Evolutionary conservation across 2,113 vertebrate species (phyloP).

Genomic region (Thinocorus orbignyianus): DNA sequence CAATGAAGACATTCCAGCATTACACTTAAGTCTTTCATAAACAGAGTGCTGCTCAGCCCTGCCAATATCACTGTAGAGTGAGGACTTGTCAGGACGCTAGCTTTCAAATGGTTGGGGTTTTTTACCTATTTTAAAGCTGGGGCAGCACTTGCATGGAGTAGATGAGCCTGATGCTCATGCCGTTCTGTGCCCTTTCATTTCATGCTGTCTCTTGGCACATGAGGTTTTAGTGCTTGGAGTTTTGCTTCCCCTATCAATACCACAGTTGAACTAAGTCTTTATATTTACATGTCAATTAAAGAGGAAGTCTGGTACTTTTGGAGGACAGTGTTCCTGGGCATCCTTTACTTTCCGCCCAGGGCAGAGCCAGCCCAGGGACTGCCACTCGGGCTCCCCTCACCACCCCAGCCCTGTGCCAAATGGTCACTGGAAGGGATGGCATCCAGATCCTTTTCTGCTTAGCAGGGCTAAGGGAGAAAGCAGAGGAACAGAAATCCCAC

Average conservation of each 20-base stretch:
- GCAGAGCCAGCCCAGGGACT: background rate
- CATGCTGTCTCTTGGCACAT: background rate
- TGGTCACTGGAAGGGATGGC: accelerated
- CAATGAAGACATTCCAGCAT: background rate
- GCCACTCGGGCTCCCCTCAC: background rate
- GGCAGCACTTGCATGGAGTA: background rate
- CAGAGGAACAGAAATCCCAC: background rate
- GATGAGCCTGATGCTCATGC: accelerated
- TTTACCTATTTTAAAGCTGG: background rate
- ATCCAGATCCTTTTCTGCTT: background rate
- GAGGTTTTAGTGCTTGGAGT: background rate
- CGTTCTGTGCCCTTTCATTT: background rate
- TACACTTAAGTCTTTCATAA: background rate
- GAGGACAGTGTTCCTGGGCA: background rate
- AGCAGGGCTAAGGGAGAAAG: background rate
- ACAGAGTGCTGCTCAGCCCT: background rate
- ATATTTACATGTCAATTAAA: background rate
- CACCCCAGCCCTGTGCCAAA: background rate
- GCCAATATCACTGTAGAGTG: background rate
- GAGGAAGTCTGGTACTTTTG: background rate
- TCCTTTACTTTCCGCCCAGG: background rate
- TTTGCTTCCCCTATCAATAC: background rate
- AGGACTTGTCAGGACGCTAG: background rate
- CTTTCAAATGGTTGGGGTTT: background rate
- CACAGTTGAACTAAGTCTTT: background rate